Evolutionary conservation across 2,113 vertebrate species (phyloP).

Genomic region (Orycteropus afer): DNA sequence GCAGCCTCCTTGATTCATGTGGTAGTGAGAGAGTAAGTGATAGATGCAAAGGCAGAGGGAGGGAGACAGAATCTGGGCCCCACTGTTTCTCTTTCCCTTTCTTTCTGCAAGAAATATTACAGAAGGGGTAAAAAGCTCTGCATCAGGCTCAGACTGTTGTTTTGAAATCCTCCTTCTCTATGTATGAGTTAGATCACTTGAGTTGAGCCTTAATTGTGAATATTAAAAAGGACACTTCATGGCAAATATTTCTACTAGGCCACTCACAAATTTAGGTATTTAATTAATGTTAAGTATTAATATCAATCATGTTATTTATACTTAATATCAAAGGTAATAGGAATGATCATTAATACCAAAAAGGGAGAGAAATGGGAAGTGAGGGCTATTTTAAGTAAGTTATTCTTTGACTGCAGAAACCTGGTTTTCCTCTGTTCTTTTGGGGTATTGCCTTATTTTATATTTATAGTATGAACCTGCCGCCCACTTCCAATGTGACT

Average conservation of each 20-base stretch:
- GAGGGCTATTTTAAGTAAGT: background rate
- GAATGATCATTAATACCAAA: background rate
- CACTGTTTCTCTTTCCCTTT: background rate
- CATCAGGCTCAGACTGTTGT: background rate
- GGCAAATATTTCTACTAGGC: background rate
- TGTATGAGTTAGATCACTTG: background rate
- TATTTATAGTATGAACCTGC: background rate
- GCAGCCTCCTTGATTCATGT: background rate
- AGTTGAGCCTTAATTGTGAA: background rate
- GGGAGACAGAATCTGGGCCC: background rate
- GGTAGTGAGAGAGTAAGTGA: background rate
- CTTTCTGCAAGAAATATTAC: background rate
- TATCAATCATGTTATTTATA: background rate
- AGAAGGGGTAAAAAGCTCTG: background rate
- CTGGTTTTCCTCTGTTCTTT: background rate
- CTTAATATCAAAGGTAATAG: background rate
- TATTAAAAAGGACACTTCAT: background rate
- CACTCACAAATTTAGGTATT: background rate
- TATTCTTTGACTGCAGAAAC: background rate
- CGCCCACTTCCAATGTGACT: fast-evolving
- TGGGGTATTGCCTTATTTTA: background rate
- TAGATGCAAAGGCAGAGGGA: background rate
- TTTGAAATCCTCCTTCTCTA: constrained; percentile 15
- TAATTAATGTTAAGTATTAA: background rate
- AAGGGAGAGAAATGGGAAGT: background rate